Base-by-base conservation (phyloP, 2,888 invertebrate species). In the Campoplex capitator region DNA sequence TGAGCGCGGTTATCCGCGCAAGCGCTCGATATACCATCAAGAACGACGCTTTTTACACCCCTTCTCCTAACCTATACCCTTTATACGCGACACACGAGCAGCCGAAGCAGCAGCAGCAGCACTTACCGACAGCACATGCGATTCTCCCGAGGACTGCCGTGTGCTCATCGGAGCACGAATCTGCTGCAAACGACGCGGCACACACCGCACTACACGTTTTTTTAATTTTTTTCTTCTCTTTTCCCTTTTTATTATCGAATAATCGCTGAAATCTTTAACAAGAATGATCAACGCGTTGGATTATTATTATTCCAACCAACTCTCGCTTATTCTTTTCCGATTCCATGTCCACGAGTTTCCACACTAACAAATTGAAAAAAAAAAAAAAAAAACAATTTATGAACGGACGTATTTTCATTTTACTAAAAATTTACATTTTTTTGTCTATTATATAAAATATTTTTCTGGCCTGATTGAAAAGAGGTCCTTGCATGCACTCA, bases 1-100 rank as follows among this genome's bases (percentile, higher is more conserved):
- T 81, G 87, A 85, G 88, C 90, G 88, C 88, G 88, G 89, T 87
- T 90, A 90, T 89, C 85, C 89, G 92, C 92, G 93, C 93, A 92
- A 90, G 93, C 93, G 92, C 90, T 89, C 73, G 79, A 82, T 89
- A 68, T 88, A 76, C 89, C 89, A 88, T 86, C 89, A 86, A 88
- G 87, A 67, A 86, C 83, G 76, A 83, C 67, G 82, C 68, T 84
- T 73, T 84, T 83, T 86, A 78, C 81, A 67, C 88, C 80, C 79
- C 84, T 81, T 13, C 35, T 68, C 78, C 32, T 23, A 54, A 67
- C 65, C 73, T 45, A 68, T 73, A 56, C 79, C 68, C 74, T 18
- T 35, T 77, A 77, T 35, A 54, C 13, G 70, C 56, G 54, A 70
- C 54, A 70, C 79, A 67, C 67, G 48, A 51, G 38, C 54, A 67